Base-by-base conservation (phyloP, 2,113 vertebrate species). In the Leiothrix lutea region DNA sequence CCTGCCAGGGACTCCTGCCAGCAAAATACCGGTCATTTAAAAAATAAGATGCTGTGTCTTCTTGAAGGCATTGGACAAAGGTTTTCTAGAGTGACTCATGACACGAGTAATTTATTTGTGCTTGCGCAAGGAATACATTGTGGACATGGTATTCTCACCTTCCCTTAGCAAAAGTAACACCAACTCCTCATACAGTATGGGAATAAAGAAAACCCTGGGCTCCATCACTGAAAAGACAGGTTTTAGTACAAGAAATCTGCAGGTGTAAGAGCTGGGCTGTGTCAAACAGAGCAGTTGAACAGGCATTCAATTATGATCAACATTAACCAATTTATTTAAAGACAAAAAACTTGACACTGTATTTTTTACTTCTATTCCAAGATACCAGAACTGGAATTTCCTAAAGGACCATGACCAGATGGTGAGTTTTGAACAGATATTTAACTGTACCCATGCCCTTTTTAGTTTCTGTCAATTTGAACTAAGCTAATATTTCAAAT, bases 381-480 rank as follows among this genome's bases (percentile, higher is more conserved):
- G 99, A 98, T 95, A 98, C 82, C 98, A 98, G 93, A 98, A 98
- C 28, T 99, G 99, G 98, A 97, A 95, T 80, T 99, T 99, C 95
- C 98, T 99, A 57, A 98, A 95, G 78, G 97, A 98, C 78, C 98
- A 97, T 50, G 98, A 99, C 91, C 96, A 98, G 66, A 81, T 96
- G 98, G 98, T 99, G 98, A 98, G 98, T 74, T 77, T 62, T 35
- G 33, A 44, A 53, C 16, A 67, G 69, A 31, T 23, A 35, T 48
- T 42, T 18, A 80, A 28, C 44, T 42, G 11, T 67, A 72, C 11
- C 56, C 40, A 54, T 23, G 23, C 4, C 73, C n/a, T 26, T 86
- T 36, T 44, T 14, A 56, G 23, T 80, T 61, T 81, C 47, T 0
- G 0, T 36, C 35, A 29, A 6, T 61, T 62, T 70, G 23, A 88